Base-by-base conservation (phyloP, 2,797 vertebrate species). In the Nasua narica region DNA sequence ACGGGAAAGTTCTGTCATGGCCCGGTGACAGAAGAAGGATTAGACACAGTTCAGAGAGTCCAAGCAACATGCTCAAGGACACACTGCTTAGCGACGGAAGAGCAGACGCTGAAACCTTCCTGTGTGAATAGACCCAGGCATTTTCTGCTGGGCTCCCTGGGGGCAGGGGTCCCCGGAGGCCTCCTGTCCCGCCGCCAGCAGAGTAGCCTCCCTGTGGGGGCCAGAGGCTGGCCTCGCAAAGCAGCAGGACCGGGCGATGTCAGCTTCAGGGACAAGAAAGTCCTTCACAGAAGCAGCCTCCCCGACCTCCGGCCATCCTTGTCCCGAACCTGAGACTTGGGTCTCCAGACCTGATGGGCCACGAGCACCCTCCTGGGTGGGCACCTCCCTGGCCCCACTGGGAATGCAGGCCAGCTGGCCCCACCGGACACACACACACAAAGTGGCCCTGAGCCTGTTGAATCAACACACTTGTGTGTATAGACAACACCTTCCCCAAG, bases 381-480 rank as follows among this genome's bases (percentile, higher is more conserved):
- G 35, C 37, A 4, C 62, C 54, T 69, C 43, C 58, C 18, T 76
- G 21, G 43, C 60, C n/a, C 0, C 0, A 3, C 56, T 52, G 35
- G 62, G 12, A 43, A 48, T 11, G 12, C 58, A 56, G 32, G 29
- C 89, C 2, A 1, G 13, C 27, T 11, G 10, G 16, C n/a, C 37
- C 11, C 48, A n/a, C 43, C 52, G 37, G 21, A n/a, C 60, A 23
- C 21, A 35, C 2, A 1, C 54, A 56, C 54, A 56, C 54, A 56
- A 65, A 2, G 19, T 0, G 5, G 67, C 85, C 87, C 3, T 0
- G 87, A 43, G 46, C 37, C 78, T 93, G 93, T 87, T 96, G 93
- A 46, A 6, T 48, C 93, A 97, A 97, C 95, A 96, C 0, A 1
- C 48, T 37, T 76, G 21, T 94, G 90, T 97, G 11, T 93, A 91